phyloP scores from a whole-genome alignment of 2,113 vertebrate species.

The Balaenoptera acutorostrata region DNA sequence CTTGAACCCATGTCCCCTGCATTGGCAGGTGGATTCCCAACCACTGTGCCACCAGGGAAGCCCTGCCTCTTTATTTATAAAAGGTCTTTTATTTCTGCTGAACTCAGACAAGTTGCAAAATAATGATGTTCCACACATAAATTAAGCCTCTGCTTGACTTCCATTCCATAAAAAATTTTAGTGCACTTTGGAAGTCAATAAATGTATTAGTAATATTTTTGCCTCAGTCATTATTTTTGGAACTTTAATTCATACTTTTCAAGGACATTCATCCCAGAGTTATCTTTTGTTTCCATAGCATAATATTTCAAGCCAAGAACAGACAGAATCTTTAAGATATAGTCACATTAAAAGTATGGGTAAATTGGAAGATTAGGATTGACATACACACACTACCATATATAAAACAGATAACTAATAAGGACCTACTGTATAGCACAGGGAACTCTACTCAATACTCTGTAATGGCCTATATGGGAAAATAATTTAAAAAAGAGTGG shows the following conservation, averaged over 20 bases:
- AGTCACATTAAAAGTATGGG: background rate
- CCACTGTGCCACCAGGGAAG: no score
- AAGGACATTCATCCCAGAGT: background rate
- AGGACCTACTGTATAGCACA: background rate
- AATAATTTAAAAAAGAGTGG: background rate
- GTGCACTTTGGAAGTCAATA: slow-evolving; percentile 43
- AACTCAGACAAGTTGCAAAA: slow-evolving; percentile 46
- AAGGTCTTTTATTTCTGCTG: slow-evolving; percentile 41
- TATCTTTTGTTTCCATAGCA: slow-evolving; percentile 34
- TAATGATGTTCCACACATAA: slow-evolving; percentile 31
- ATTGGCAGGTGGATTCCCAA: no score
- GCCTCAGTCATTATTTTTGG: slow-evolving; percentile 29
- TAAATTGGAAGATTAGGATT: background rate
- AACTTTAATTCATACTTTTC: slow-evolving; percentile 31
- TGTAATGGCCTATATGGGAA: background rate
- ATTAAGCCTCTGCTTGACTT: slow-evolving; percentile 38
- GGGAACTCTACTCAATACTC: background rate
- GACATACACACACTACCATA: background rate
- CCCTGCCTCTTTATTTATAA: slow-evolving; percentile 42
- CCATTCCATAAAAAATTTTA: slow-evolving; percentile 58
- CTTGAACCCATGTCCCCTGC: no score
- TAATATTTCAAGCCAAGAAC: slow-evolving; percentile 17
- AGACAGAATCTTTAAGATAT: background rate
- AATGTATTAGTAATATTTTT: slow-evolving; percentile 49
- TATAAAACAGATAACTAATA: background rate